A percentile compares a stretch with the other conserved stretches of the same genome.
Conservation (phyloP, 2,797 vertebrate genomes). For the Yasuhikotakia modesta region DNA sequence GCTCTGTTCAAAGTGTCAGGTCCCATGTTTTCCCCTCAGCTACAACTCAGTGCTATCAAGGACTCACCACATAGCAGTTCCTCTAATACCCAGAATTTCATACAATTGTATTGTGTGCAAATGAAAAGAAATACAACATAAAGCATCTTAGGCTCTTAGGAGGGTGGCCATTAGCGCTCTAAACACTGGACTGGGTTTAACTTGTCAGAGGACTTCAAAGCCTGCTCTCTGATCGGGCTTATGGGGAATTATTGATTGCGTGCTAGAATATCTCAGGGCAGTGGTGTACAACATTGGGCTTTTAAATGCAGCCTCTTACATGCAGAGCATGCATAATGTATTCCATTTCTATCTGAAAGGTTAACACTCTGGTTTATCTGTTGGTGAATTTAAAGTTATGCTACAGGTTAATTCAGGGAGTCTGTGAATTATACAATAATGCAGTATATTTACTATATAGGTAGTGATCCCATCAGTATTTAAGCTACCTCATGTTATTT, state of each 20-base stretch:
- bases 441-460: too few species aligned
- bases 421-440: too few species aligned
- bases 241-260: slow-evolving; percentile 81
- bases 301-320: slow-evolving; percentile 75
- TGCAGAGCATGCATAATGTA: slow-evolving; percentile 78
- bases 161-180: slow-evolving; percentile 72
- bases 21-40: slow-evolving; percentile 39
- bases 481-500: background rate
- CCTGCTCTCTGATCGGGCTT: slow-evolving; percentile 70
- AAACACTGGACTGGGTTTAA: slow-evolving; percentile 75
- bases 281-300: slow-evolving; percentile 77
- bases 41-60: slow-evolving; percentile 49
- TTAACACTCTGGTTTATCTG: slow-evolving; percentile 65
- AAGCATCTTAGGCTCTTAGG: slow-evolving; percentile 65
- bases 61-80: slow-evolving; percentile 54
- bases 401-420: too few species aligned
- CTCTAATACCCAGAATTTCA: slow-evolving; percentile 56
- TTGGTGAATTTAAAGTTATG: slow-evolving; percentile 73
- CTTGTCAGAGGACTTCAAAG: slow-evolving; percentile 80
- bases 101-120: slow-evolving; percentile 63
- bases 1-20: slow-evolving; percentile 60
- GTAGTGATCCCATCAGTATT: too few species aligned
- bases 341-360: slow-evolving; percentile 77
- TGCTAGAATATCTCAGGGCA: slow-evolving; percentile 79
- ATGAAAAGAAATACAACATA: slow-evolving; percentile 62